phyloP scores from a whole-genome alignment of 2,888 invertebrate species.

The Drosophila glabriapex region DNA sequence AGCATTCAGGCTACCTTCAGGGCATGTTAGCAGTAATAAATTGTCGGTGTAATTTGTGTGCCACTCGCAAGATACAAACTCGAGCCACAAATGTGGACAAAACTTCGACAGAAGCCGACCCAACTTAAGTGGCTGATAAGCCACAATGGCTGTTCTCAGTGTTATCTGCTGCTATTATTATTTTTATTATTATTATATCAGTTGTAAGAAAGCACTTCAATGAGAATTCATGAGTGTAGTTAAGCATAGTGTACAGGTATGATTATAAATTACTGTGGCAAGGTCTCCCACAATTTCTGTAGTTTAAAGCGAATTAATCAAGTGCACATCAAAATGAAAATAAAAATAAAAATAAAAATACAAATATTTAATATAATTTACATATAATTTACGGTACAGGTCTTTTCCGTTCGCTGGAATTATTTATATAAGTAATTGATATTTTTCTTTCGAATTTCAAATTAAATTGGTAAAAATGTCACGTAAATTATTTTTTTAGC shows the following conservation, averaged over 20 bases:
- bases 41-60: constrained; percentile 6
- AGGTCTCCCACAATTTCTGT: constrained; percentile 2
- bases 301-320: constrained; percentile 63
- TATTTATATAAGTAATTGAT: constrained; percentile 60
- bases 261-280: constrained; percentile 1
- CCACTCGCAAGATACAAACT: not conserved
- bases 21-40: constrained; percentile 1
- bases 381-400: constrained; percentile 65
- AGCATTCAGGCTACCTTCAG: not conserved
- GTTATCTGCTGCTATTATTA: constrained; percentile 11
- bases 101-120: constrained; percentile 1
- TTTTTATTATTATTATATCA: constrained; percentile 15
- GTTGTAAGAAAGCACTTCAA: constrained; percentile 13
- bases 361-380: constrained; percentile 49
- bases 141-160: not conserved
- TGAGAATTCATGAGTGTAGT: constrained; percentile 6
- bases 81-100: constrained; percentile 3
- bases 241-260: constrained; percentile 7
- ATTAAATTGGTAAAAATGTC: constrained; percentile 58
- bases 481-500: constrained; percentile 48
- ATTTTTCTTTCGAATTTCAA: constrained; percentile 39
- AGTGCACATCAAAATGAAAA: constrained; percentile 17
- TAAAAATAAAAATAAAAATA: not conserved
- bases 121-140: constrained; percentile 33
- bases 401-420: constrained; percentile 58